Base-by-base conservation (phyloP, 2,888 invertebrate species). In the Bombylius major region DNA sequence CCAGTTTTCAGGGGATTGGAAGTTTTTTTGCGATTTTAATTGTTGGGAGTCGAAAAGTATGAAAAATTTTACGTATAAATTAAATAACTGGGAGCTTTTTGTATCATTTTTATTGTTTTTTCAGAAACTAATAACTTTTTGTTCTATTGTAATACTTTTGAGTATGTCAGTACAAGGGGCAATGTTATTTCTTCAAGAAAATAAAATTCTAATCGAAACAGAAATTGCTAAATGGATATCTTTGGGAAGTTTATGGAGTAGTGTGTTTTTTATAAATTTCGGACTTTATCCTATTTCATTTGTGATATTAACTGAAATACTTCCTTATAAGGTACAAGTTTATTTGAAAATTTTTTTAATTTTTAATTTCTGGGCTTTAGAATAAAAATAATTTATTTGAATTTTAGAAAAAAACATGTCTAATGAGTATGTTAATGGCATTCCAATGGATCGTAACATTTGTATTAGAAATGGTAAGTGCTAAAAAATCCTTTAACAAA, bases 261-360 rank as follows among this genome's bases (percentile, higher is more conserved):
- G 67, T 31, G 55, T 70, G 5, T 61, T 69, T 5, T 63, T 67
- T 23, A 65, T 68, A 0, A 67, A 65, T 57, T 60, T 69, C 31
- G 72, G 72, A 2, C 60, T 70, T 1, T 64, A 66, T 55, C 67
- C 72, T 0, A 54, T 72, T 53, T 65, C 68, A 0, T 65, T 67
- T 8, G 64, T 69, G 14, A 61, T 72, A 4, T 64, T 69, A 44
- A 61, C 63, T 5, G 72, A 72, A 58, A 63, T 69, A 5, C 42
- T 70, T 49, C 67, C 69, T 0, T 58, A 64, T 8, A 69, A 68
- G 65, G 71, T 72, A 56, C 56, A 54, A 3, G 5, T 4, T 5
- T 44, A 23, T 23, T 23, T 23, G 1, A 23, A 23, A 23, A n/a
- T n/a, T 23, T 23, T 23, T 23, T 23, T 23, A 23, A 23, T 3